Base-by-base conservation (phyloP, 35 echinoderm and acorn worm species). In the Ophioderma brevispina region DNA sequence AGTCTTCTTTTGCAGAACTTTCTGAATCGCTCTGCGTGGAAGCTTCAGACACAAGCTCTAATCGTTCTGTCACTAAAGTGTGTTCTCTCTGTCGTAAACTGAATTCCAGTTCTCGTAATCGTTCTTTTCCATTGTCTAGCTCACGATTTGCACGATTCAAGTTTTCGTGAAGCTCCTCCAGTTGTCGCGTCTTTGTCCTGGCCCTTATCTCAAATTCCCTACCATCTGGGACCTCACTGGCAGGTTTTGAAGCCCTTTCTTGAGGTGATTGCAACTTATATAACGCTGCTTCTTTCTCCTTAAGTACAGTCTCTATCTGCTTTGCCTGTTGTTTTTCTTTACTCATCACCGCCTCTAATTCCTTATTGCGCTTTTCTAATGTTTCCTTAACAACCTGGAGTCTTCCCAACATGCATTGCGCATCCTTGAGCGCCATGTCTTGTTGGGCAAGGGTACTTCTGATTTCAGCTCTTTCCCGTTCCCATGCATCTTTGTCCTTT, bases 21-120 rank as follows among this genome's bases (percentile, higher is more conserved):
- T 70, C 59, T 25, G 59, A 70, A 30, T 70, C 59, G n/a, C 59
- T 70, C 1, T 70, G 59, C 28, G 59, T 70, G 23, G 59, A 70
- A 70, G 59, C 59, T 70, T 70, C 59, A 13, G 59, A 70, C 59
- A 70, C n/a, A 70, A 70, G 59, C 40, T 84, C 0, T 77, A 75
- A 39, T 92, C 82, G n/a, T 92, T 79, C 36, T 86, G 55, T 13
- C 82, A 81, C 55, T 90, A 81, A 34, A 90, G 92, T 42, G 79
- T 80, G 84, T 88, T 97, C 91, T 94, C 89, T 1, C 87, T 41
- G 63, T 97, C 91, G 55, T 86, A 37, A 78, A 25, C 87, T 80
- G 38, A 86, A 78, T 36, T 95, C 80, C 0, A 94, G 70, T 81
- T 90, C 82, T 1, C 76, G 32, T 0, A 92, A 38, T 6, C 75